Percentiles rank a stretch among this genome's conserved stretches.
Evolutionary conservation across 2,888 invertebrate species (phyloP).

Genomic region (Tachina fera): DNA sequence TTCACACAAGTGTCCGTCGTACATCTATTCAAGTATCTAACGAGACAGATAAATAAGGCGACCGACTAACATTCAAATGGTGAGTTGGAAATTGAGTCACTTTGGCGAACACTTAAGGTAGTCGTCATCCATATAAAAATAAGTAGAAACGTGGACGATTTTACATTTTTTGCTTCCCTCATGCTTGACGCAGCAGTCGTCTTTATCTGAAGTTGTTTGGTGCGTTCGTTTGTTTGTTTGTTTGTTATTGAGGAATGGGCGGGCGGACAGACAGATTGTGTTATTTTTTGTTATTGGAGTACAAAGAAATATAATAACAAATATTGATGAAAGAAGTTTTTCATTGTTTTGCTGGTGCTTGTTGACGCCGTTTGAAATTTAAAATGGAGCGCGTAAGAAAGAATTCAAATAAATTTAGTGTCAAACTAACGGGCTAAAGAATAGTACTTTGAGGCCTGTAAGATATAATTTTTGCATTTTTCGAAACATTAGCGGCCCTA

Average conservation of each 20-base stretch:
- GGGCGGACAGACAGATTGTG: neutral
- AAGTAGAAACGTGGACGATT: slow-evolving; percentile 42
- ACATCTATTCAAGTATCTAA: slow-evolving; percentile 1
- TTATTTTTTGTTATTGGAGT: slow-evolving; percentile 4
- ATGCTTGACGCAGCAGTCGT: slow-evolving; percentile 56
- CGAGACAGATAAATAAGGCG: slow-evolving; percentile 17
- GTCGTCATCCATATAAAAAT: slow-evolving; percentile 52
- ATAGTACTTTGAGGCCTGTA: neutral
- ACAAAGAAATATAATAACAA: slow-evolving; percentile 14
- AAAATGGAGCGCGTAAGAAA: slow-evolving; percentile 57
- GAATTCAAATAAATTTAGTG: neutral
- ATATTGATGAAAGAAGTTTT: slow-evolving; percentile 43
- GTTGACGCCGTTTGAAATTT: slow-evolving; percentile 70
- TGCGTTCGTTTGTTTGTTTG: neutral
- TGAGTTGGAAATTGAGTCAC: slow-evolving; percentile 15
- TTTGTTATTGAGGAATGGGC: neutral
- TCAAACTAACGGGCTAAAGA: neutral
- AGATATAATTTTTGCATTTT: too few relatives aligned
- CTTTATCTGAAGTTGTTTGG: slow-evolving; percentile 47
- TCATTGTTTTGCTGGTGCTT: slow-evolving; percentile 39
- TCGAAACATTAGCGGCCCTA: too few relatives aligned
- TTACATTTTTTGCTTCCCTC: slow-evolving; percentile 9
- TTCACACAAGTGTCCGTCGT: neutral
- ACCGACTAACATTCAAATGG: slow-evolving; percentile 40
- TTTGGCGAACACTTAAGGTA: slow-evolving; percentile 29